Evolutionary conservation across 2,113 vertebrate genomes (phyloP), one percentile per base, ranked within the genome.

Genomic region (Pycnonotus jocosus): DNA sequence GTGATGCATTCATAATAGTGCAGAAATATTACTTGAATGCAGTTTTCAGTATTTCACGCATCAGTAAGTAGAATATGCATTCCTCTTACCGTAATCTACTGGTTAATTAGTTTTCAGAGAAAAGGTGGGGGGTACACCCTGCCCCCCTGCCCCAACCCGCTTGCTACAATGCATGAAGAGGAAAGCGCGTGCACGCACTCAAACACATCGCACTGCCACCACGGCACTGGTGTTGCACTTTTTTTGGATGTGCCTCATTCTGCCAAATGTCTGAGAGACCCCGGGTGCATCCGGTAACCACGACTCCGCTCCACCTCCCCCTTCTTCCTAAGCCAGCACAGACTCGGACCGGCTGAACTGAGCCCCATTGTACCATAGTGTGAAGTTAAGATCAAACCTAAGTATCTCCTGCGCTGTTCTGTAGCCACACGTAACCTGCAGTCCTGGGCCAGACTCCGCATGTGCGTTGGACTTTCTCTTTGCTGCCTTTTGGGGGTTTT

Each of bases 361-460:
- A 97, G 97, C 96, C 96, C 96, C 84, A 1, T 94, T 96, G 95
- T 97, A 96, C 94, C 87, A 93, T 97, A 96, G 91, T 11, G 96
- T 96, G 97, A 97, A 91, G 92, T 88, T 93, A 40, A 91, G 92
- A 88, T 96, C 96, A 95, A 95, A 70, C 93, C 93, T 70, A 74
- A 66, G 33, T 61, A 73, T 84, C 95, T 97, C 95, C 96, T 91
- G 90, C 91, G 95, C 98, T 98, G 95, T 97, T 96, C 96, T 37
- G 72, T 95, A 88, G 95, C 92, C 90, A 92, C 96, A 84, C 53
- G 97, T 97, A 96, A 97, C 97, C 98, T 98, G 98, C 98, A 98
- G 98, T 95, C 98, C 98, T 98, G 98, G 98, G 98, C 98, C 97
- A 97, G 97, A 95, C 96, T 97, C 97, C 98, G 98, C 98, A 99